Conservation (phyloP, 53 echinoderm and acorn worm genomes). For the Apostichopus leukothele region DNA sequence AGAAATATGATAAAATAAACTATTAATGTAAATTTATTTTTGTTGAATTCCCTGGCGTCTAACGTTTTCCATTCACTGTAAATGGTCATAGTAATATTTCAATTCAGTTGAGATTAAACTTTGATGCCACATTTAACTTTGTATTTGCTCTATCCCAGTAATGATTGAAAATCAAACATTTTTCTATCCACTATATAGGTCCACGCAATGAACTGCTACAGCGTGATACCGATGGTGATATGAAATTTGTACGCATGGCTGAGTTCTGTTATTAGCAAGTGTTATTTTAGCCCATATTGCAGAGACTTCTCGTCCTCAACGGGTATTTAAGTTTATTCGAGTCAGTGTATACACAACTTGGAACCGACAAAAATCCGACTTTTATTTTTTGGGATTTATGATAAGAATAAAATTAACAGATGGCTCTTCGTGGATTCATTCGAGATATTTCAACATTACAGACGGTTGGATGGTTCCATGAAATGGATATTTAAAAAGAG, state of each 20-base stretch:
- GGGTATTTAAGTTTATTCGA: not conserved
- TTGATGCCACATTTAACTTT: no score
- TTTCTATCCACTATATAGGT: no score
- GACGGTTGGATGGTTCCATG: not conserved
- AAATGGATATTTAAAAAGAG: not conserved
- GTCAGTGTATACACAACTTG: not conserved
- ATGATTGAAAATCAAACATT: no score
- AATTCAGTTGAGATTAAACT: no score
- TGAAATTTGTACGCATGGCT: not conserved
- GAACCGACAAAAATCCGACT: not conserved
- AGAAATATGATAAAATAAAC: no score
- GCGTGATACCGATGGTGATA: not conserved
- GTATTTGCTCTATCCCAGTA: no score
- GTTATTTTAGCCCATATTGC: not conserved
- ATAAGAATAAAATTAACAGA: not conserved
- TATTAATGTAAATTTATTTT: no score
- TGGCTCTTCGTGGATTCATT: not conserved
- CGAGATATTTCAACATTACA: not conserved
- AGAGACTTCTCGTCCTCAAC: not conserved
- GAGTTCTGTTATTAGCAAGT: not conserved
- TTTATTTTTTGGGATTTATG: not conserved
- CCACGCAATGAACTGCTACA: no score
- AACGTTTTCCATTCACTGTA: no score
- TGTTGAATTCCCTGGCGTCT: no score
- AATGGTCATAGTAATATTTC: no score